Evolutionary conservation across 35 echinoderm and acorn worm species (phyloP).

Genomic region (Apostichopus parvimensis): DNA sequence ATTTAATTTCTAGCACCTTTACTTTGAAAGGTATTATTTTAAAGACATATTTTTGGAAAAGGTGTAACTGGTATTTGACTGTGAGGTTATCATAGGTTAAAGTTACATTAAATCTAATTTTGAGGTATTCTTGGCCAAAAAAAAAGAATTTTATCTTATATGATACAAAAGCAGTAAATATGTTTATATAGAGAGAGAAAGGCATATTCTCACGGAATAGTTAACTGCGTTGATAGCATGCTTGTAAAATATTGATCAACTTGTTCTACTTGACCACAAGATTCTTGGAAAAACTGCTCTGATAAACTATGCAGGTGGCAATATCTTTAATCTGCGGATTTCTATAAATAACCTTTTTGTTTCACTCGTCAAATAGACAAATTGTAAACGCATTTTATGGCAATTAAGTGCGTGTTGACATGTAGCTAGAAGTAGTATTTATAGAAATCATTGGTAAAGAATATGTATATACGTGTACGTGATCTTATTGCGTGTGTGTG

Average conservation of each 20-base stretch:
- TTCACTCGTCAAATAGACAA: neutral
- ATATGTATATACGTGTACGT: too few species aligned
- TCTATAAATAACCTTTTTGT: neutral
- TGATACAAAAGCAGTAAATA: too few species aligned
- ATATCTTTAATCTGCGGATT: neutral
- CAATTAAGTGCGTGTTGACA: neutral
- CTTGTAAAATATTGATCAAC: neutral
- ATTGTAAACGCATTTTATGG: neutral
- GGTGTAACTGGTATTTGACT: slow-evolving; percentile 19
- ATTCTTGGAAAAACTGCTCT: neutral
- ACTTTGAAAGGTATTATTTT: neutral
- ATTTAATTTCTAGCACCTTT: neutral
- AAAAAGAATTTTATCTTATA: too few species aligned
- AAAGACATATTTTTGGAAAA: slow-evolving; percentile 15
- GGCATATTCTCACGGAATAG: too few species aligned
- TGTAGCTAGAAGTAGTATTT: too few species aligned
- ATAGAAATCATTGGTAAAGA: too few species aligned
- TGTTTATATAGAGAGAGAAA: too few species aligned
- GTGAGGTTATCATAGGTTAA: neutral
- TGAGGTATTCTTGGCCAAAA: neutral
- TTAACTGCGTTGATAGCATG: neutral
- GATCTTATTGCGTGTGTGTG: too few species aligned
- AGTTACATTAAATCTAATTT: slow-evolving; percentile 13
- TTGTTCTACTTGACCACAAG: neutral
- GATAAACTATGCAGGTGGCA: neutral